Percentiles rank a stretch among this genome's conserved stretches.
These are phyloP conservation scores for Thalassaphorura encarpata DNA, from an alignment of 1,140 invertebrate genomes.

Conservation along the genomic window DNA sequence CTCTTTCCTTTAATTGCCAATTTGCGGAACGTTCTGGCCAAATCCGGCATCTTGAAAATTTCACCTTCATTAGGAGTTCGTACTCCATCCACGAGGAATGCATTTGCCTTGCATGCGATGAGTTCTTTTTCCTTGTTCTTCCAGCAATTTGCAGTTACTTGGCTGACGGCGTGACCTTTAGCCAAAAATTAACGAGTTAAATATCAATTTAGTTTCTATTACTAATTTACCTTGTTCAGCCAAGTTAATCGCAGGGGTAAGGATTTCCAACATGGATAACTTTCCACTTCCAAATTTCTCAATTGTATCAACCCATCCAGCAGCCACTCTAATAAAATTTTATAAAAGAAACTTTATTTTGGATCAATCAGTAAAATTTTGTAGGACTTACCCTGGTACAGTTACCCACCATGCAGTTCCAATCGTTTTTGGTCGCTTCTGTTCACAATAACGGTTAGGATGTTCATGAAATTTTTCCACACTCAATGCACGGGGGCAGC, in stretches of 20 bases:
- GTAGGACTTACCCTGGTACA: conserved; percentile 10
- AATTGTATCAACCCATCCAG: conserved; percentile 2
- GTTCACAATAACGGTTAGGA: no score
- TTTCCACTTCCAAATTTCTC: conserved; percentile 19
- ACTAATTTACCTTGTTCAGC: no score
- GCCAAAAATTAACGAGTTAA: no score
- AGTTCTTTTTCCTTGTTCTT: conserved; percentile 7
- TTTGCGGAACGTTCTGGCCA: conserved; percentile 37
- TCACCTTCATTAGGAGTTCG: conserved; percentile 35
- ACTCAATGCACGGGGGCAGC: no score
- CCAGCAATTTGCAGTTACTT: conserved; percentile 32
- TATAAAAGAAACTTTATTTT: not conserved
- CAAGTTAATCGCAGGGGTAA: conserved; percentile 35
- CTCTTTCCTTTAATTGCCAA: conserved; percentile 34
- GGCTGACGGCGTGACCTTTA: conserved; percentile 36
- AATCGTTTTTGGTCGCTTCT: not conserved
- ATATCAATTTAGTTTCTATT: no score
- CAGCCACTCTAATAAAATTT: not conserved
- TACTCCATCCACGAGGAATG: conserved; percentile 35
- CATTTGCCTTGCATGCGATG: conserved; percentile 24
- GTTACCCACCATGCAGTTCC: not conserved
- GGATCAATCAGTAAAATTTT: no score
- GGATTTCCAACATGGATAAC: conserved; percentile 27
- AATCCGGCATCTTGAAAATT: conserved; percentile 35
- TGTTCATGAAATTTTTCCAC: no score